Base-by-base conservation (phyloP, 2,797 vertebrate species). In the Amniataba percoides region DNA sequence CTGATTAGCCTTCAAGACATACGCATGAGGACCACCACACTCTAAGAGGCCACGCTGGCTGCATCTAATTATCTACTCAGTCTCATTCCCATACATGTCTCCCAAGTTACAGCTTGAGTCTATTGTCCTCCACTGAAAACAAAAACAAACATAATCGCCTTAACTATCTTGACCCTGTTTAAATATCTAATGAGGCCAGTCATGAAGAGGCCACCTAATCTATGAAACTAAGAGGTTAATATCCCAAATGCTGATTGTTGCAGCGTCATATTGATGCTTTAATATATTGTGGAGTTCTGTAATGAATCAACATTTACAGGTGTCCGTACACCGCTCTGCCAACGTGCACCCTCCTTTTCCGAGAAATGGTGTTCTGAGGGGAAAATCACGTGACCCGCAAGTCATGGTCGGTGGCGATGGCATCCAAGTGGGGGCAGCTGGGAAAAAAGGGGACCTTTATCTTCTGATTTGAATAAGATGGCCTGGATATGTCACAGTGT, bases 391-490 rank as follows among this genome's bases (percentile, higher is more conserved):
- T 74, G 81, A 95, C 93, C 91, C 80, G 80, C 89, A 90, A 95
- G 94, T 93, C 87, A 90, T 92, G 87, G 91, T 93, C 94, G 93
- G 91, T 92, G 93, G 94, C 91, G 92, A 93, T 87, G 90, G 95
- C 93, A 93, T 93, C 74, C 90, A 87, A 88, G 87, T 82, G 86
- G 93, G 95, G 96, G 96, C 95, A 97, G 96, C 97, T 97, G 97
- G 95, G 86, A 92, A 73, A 93, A 95, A 95, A 94, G 94, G 95
- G 95, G 96, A 96, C 95, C 96, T 96, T 97, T 96, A 96, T 96
- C 94, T 96, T 93, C 95, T 96, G 95, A 97, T 98, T 97, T 98
- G 96, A 99, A 98, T 98, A 97, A 98, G 97, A 97, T 97, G 97
- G 96, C 97, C 97, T 97, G 96, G 97, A 97, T 98, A 96, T 98